Evolutionary conservation across 2,113 vertebrate genomes (phyloP).

Genomic region (Struthio camelus): DNA sequence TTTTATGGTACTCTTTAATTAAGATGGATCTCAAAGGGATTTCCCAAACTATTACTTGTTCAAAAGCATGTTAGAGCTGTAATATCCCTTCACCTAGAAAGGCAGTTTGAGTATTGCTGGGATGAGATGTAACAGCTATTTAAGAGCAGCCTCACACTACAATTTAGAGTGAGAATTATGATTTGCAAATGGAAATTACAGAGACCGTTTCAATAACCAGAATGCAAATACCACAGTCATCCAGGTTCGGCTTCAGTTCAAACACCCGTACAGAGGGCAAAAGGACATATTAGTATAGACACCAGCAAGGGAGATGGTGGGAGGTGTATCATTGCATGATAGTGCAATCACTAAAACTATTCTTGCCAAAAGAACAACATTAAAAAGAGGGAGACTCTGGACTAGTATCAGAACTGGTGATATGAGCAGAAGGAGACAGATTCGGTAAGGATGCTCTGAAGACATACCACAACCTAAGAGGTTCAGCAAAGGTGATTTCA

Average conservation of each 20-base stretch:
- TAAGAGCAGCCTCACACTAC: not conserved
- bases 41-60: not conserved
- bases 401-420: not conserved
- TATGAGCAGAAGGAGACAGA: not conserved
- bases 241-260: not conserved
- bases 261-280: not conserved
- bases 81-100: not conserved
- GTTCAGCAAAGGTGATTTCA: not conserved
- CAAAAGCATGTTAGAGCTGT: not conserved
- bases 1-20: constrained; percentile 10
- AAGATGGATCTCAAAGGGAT: not conserved
- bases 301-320: not conserved
- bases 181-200: constrained; percentile 49
- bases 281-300: not conserved
- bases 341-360: not conserved
- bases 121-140: not conserved
- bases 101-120: not conserved
- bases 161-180: not conserved
- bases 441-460: not conserved
- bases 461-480: not conserved
- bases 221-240: constrained; percentile 16
- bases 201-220: not conserved
- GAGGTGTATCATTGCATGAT: not conserved
- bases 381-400: not conserved
- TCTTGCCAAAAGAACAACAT: not conserved